These are phyloP conservation scores for Helicoverpa armigera DNA, from an alignment of 1,140 invertebrate genomes.

Conservation along the genomic window DNA sequence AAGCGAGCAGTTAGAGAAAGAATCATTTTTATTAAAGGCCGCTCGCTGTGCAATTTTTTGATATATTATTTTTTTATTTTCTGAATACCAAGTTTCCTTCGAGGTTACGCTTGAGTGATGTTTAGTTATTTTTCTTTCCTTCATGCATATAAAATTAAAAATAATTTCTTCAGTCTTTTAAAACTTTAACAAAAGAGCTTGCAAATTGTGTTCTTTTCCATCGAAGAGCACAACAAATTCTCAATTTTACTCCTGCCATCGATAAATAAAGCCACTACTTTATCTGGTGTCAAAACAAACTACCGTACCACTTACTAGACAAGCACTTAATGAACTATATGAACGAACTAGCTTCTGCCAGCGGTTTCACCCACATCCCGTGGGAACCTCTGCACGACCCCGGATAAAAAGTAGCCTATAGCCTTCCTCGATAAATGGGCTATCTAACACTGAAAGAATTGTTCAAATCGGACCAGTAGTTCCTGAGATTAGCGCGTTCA, in stretches of 20 bases:
- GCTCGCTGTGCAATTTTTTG: slow-evolving; percentile 3
- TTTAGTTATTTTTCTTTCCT: not conserved
- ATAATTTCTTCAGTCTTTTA: not conserved
- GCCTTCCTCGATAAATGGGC: no score
- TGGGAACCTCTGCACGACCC: no score
- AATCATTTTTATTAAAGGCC: slow-evolving; percentile 49
- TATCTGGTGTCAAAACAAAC: slow-evolving; percentile 1
- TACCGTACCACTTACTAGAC: not conserved
- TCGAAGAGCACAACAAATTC: not conserved
- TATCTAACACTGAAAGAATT: no score
- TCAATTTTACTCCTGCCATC: not conserved
- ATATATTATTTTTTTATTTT: slow-evolving; percentile 1
- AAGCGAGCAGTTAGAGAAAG: slow-evolving; percentile 39
- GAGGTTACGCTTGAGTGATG: not conserved
- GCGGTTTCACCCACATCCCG: no score
- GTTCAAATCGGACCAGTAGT: no score
- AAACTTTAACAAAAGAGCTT: no score
- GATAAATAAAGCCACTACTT: not conserved
- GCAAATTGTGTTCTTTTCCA: no score
- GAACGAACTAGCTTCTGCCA: not conserved
- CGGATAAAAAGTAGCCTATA: no score
- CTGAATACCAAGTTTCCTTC: not conserved
- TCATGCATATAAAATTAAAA: not conserved
- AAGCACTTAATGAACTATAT: slow-evolving; percentile 20
- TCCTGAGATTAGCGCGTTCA: no score